Conservation (phyloP, 2,888 invertebrate species). For the Lathronympha strigana region DNA sequence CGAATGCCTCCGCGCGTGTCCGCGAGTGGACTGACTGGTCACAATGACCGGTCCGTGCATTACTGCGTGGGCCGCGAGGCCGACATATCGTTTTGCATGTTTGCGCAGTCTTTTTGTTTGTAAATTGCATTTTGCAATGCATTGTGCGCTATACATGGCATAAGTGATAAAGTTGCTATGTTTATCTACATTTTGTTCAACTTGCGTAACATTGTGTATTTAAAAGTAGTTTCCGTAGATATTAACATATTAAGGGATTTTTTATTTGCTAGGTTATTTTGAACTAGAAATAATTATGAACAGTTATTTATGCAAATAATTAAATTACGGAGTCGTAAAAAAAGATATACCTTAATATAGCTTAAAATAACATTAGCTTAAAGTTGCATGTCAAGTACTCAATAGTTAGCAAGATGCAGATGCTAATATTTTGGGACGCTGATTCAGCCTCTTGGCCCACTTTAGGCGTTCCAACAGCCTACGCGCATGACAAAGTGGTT, state of each 20-base stretch:
- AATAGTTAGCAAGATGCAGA: slow-evolving; percentile 23
- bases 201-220: slow-evolving; percentile 23
- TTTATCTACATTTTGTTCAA: slow-evolving; percentile 32
- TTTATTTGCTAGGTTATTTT: background rate
- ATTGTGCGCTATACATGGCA: slow-evolving; percentile 58
- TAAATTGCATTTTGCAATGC: slow-evolving; percentile 69
- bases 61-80: slow-evolving; percentile 72
- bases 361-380: background rate
- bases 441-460: slow-evolving; percentile 34
- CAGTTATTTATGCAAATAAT: too few species aligned
- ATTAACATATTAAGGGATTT: slow-evolving; percentile 3
- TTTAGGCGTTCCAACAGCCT: slow-evolving; percentile 34
- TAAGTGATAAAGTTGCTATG: slow-evolving; percentile 37
- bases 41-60: slow-evolving; percentile 70
- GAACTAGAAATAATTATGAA: background rate
- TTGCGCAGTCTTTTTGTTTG: slow-evolving; percentile 63
- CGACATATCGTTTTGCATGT: slow-evolving; percentile 62
- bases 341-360: too few species aligned
- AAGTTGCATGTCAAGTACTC: slow-evolving; percentile 2
- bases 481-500: slow-evolving; percentile 33
- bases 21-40: slow-evolving; percentile 48
- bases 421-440: slow-evolving; percentile 34
- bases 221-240: background rate
- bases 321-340: too few species aligned
- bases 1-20: slow-evolving; percentile 38